These are phyloP conservation scores for Carassius carassius DNA, from an alignment of 2,113 vertebrate genomes.

Conservation along the genomic window DNA sequence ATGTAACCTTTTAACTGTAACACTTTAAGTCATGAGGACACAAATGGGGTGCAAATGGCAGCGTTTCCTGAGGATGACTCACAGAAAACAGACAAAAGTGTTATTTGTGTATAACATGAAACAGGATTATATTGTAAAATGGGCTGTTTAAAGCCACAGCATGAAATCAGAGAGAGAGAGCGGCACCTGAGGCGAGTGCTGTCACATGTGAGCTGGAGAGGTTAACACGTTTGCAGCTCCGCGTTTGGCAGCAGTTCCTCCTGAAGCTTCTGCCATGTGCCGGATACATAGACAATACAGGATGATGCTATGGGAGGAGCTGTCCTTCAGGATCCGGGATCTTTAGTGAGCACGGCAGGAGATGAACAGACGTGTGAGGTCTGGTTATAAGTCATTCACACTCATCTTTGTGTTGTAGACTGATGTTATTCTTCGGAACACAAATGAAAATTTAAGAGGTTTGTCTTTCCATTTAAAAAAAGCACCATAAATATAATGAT, in stretches of 20 bases:
- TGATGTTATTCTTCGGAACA: not conserved
- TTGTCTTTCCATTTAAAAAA: not conserved
- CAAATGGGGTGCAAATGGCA: not conserved
- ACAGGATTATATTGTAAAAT: not conserved
- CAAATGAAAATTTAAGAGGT: not conserved
- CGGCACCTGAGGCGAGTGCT: not conserved
- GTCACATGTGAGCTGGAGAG: not conserved
- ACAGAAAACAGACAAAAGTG: not conserved
- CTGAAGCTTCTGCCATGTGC: conserved; percentile 9
- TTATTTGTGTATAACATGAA: not conserved
- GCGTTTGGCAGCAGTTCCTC: not conserved
- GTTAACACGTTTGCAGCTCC: not conserved
- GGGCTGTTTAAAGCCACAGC: not conserved
- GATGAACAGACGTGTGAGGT: not conserved
- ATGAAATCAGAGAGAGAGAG: not conserved
- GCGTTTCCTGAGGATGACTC: not conserved
- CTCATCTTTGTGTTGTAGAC: not conserved
- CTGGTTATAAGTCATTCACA: not conserved
- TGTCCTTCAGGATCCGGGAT: not conserved
- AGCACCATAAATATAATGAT: not conserved
- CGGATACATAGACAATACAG: not conserved
- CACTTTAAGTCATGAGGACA: not conserved
- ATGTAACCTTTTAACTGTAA: not conserved
- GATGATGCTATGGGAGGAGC: not conserved
- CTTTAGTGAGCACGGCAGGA: not conserved